Evolutionary conservation across 1,140 invertebrate genomes (phyloP), one percentile per base, ranked within the genome.

Genomic region (Aphaenogaster ashmeadi): DNA sequence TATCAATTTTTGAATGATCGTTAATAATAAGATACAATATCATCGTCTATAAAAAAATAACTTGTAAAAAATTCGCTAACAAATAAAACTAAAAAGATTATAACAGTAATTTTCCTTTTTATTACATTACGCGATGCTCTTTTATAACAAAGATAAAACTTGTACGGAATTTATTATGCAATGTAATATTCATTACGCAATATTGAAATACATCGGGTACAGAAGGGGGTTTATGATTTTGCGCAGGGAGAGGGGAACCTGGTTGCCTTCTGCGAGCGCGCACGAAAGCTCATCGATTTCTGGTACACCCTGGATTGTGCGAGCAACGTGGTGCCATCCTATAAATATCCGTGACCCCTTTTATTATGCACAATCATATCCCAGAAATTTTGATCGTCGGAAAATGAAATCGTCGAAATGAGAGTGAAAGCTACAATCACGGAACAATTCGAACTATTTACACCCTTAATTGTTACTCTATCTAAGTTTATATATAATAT

Each of bases 261-360:
- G n/a, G 6, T 6, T 33, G 52, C 52, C 36, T 66, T 56, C 36
- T 74, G 56, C 88, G 79, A 74, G 75, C 56, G 86, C 52, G 69
- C 54, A 60, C 72, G 64, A 80, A 79, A 62, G 80, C 64, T 81
- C 75, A 90, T 90, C 86, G 88, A 90, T 90, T 90, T 85, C 69
- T 60, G 33, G 62, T 64, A 67, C 41, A 78, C 71, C 44, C 86
- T 52, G 86, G 54, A 69, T 83, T 72, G 58, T 64, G 66, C 78
- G 71, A 74, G 54, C 41, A 47, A 52, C 50, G 8, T 56, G 71
- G 56, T 87, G 13, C 58, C 78, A 69, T 78, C 50, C 87, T 89
- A 90, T 88, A 90, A 90, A 90, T 89, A 89, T 66, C 56, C 66
- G 50, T 66, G 87, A 84, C 72, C 84, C 33, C 18, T 50, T 87